phyloP scores from a whole-genome alignment of 2,113 vertebrate genomes.

The Zapus hudsonius region DNA sequence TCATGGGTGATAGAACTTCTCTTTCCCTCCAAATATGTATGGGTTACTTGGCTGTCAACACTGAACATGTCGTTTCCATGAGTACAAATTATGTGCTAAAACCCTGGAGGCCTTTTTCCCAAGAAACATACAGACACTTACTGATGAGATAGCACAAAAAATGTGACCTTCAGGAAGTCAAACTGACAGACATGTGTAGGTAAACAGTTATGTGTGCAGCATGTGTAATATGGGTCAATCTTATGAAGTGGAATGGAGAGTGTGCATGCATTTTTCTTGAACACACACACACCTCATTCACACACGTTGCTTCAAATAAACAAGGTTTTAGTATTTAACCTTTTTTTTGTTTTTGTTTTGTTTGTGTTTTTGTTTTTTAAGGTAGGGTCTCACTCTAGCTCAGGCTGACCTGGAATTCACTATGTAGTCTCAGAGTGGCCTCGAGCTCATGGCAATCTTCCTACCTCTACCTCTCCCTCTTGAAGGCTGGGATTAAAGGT shows the following conservation, averaged over 20 bases:
- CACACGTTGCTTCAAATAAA: background rate
- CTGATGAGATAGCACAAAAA: conserved; percentile 64
- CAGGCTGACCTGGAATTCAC: too few relatives aligned
- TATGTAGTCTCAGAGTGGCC: too few relatives aligned
- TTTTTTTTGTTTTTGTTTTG: too few relatives aligned
- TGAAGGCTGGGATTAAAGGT: too few relatives aligned
- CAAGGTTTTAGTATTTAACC: background rate
- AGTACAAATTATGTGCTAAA: conserved; percentile 74
- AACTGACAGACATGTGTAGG: conserved; percentile 16
- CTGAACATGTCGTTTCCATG: conserved; percentile 60
- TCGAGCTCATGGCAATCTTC: too few relatives aligned
- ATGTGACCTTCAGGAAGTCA: conserved; percentile 68
- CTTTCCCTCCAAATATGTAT: conserved; percentile 24
- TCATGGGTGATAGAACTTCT: conserved; percentile 68
- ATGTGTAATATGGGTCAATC: conserved; percentile 45
- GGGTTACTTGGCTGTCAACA: conserved; percentile 55
- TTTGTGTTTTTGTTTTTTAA: too few relatives aligned
- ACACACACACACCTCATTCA: background rate
- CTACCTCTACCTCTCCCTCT: too few relatives aligned
- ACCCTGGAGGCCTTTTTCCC: conserved; percentile 38
- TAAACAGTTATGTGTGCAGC: conserved; percentile 40
- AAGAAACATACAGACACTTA: conserved; percentile 52
- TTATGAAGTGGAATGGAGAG: background rate
- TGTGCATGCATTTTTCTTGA: conserved; percentile 17
- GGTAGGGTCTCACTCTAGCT: too few relatives aligned